phyloP scores from a whole-genome alignment of 1,140 invertebrate species.

The Hetaerina americana region DNA sequence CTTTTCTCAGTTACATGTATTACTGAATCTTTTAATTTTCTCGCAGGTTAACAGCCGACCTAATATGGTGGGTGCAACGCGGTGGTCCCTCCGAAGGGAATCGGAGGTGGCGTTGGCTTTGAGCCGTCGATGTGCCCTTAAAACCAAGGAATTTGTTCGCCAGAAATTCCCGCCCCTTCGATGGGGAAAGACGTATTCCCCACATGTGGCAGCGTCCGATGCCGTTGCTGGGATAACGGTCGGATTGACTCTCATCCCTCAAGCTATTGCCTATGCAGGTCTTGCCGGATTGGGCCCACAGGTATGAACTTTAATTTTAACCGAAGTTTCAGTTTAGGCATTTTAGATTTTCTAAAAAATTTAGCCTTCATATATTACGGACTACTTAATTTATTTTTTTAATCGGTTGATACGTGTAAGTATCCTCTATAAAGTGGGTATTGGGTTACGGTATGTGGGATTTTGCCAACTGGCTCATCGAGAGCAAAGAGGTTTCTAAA shows the following conservation, averaged over 20 bases:
- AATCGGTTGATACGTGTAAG: too few species aligned
- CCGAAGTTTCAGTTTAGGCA: not conserved
- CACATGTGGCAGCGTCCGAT: constrained; percentile 37
- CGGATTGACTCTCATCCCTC: constrained; percentile 43
- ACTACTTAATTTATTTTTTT: too few species aligned
- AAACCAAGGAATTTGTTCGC: constrained; percentile 38
- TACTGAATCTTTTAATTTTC: too few species aligned
- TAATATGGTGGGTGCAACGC: not conserved
- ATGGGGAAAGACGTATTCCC: constrained; percentile 49
- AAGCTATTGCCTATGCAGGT: constrained; percentile 64
- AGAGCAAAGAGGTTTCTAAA: too few species aligned
- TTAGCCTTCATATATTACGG: not conserved
- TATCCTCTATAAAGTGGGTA: too few species aligned
- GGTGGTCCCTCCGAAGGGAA: not conserved
- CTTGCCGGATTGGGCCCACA: constrained; percentile 56
- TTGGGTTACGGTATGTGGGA: too few species aligned
- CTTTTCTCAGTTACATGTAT: too few species aligned
- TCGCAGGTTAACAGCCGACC: too few species aligned
- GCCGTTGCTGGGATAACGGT: constrained; percentile 43
- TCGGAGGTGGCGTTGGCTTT: constrained; percentile 23
- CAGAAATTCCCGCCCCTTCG: constrained; percentile 44
- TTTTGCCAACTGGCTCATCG: too few species aligned
- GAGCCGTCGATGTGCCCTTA: constrained; percentile 28
- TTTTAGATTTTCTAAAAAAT: not conserved
- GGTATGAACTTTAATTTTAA: constrained; percentile 35